Base-by-base conservation (phyloP, 1,140 invertebrate genomes). In the Periplaneta americana region DNA sequence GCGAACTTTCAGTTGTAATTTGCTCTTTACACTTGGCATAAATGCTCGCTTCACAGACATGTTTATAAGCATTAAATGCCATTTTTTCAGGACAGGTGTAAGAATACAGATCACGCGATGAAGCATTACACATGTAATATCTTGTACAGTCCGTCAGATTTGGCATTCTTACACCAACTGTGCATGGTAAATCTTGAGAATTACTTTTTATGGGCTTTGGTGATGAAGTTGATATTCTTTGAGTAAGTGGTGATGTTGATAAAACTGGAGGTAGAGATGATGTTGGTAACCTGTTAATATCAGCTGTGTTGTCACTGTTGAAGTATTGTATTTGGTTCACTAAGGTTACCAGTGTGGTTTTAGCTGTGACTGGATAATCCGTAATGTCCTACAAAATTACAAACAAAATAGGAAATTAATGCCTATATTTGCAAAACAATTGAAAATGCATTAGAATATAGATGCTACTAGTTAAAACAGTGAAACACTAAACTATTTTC, bases 111-210 rank as follows among this genome's bases (percentile, higher is more conserved):
- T 86, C 85, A 32, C 88, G 87, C 37, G 85, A 87, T 83, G 87
- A 87, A 32, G 89, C 88, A 80, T 88, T 88, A 81, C 90, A 91
- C 0, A 87, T 88, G 80, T 90, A 91, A 82, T 91, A 91, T n/a
- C 86, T 89, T 0, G 85, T 87, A 75, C 90, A 91, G 78, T 90
- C 87, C 0, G 89, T 90, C 22, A 78, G 81, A 85, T 91, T 90
- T 5, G 89, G 86, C 36, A 90, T 86, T 6, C 90, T 86, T n/a
- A 89, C 84, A 3, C 88, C 88, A 32, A 85, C 84, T 57, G 86
- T 86, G 78, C 90, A 91, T 15, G 87, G 87, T 57, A 90, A 85
- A 6, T 66, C 28, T 6, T 9, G 22, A n/a, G 22, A 4, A 66
- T n/a, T n/a, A n/a, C n/a, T n/a, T n/a, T n/a, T n/a, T n/a, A n/a